Evolutionary conservation across 2,797 vertebrate species (phyloP), one percentile per base, ranked within the genome.

Genomic region (Nannoperca obscura): DNA sequence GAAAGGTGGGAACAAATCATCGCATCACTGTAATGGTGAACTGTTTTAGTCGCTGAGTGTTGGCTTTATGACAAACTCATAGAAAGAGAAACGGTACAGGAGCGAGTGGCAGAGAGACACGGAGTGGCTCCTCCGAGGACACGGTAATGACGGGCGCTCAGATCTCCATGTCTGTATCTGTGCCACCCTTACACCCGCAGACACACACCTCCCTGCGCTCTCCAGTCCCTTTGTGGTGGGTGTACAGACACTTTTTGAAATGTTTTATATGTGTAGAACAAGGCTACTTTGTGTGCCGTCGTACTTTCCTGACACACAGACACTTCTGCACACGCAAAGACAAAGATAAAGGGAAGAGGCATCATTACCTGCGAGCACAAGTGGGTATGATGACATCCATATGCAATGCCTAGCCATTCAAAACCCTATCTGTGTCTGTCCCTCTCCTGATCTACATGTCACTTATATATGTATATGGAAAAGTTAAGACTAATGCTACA

Each of bases 301-400:
- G 11, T 57, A 66, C 69, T 81, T 76, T 63, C 38, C 65, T 49
- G 73, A 78, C 75, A 70, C 64, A 78, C 72, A 64, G 61, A 69
- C 46, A 57, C 66, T 34, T n/a, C 38, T 10, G n/a, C 27, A 9
- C 72, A 69, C 50, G 50, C 79, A 73, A 20, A 81, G 57, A 58
- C 32, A 64, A 20, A 86, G 78, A 85, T 75, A 53, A 87, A 85
- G 80, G 60, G 5, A 61, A 38, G 73, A 63, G 24, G 71, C 76
- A 77, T 86, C 86, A 85, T 88, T 86, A 86, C 89, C 79, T 88
- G 83, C 7, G 72, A 80, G 82, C 61, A 34, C 64, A 24, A 75
- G 58, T 17, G 32, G 19, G 58, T 61, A 82, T 90, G 83, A 90
- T 85, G 88, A 90, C 85, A 89, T 85, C 78, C 66, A 47, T 58